Evolutionary conservation across 2,113 vertebrate genomes (phyloP).

Genomic region (Micromys minutus): DNA sequence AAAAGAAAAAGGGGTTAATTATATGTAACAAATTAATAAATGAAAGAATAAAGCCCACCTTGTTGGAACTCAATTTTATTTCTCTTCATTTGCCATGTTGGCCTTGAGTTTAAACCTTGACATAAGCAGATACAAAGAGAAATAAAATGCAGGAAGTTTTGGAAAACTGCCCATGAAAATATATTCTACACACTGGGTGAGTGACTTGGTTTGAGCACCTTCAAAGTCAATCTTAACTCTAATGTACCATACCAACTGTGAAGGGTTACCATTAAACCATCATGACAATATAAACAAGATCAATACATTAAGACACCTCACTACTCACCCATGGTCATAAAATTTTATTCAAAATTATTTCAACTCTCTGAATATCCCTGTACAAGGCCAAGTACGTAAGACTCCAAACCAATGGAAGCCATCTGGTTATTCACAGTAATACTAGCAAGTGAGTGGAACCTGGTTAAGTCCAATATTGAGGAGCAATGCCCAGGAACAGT

Average conservation of each 20-base stretch:
- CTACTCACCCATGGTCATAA: background rate
- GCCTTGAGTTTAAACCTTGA: background rate
- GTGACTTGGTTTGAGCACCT: background rate
- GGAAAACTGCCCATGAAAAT: background rate
- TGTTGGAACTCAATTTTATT: background rate
- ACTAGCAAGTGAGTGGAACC: background rate
- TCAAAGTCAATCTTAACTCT: background rate
- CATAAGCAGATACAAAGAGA: background rate
- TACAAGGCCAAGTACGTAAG: background rate
- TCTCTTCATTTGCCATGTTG: background rate
- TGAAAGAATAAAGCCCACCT: background rate
- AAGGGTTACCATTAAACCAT: background rate
- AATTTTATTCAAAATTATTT: background rate
- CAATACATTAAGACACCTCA: background rate
- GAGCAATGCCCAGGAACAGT: background rate
- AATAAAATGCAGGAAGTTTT: background rate
- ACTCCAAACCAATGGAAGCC: background rate
- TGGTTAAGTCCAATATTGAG: background rate
- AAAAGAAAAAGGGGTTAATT: background rate
- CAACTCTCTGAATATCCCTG: background rate
- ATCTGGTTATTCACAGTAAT: background rate
- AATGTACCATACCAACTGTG: background rate
- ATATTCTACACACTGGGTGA: background rate
- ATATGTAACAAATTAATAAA: background rate
- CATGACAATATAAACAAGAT: background rate